Evolutionary conservation across 2,113 vertebrate species (phyloP), one percentile per base, ranked within the genome.

Genomic region (Columbina picui): DNA sequence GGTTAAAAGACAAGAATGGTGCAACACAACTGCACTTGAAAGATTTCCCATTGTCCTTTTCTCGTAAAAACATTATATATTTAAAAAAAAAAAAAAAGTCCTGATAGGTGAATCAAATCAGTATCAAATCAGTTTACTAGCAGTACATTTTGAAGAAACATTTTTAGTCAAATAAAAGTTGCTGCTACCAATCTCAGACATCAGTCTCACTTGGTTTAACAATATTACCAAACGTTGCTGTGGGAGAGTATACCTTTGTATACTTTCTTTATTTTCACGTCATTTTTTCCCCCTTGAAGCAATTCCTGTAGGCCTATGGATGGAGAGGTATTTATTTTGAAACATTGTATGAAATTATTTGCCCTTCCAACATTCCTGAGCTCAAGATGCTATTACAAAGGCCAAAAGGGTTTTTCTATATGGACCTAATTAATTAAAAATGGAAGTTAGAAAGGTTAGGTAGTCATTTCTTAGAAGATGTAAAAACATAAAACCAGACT

Each of bases 391-490:
- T 88, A 76, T 81, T 90, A 59, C 45, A 69, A 88, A 90, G 81
- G 71, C 74, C 60, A 73, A 77, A 88, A 81, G 71, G 53, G 49
- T 82, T 86, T 84, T 74, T 65, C 88, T 89, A 3, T 84, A 49
- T 73, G 70, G 90, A 80, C 63, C 60, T 84, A 82, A 93, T 91
- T 88, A 87, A 94, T 95, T 94, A 78, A 86, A 96, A 93, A 93
- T 82, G 30, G n/a, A 77, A 88, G 67, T 52, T 74, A 94, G 82
- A 89, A 82, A 71, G 70, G 70, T 87, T 93, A 76, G 18, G 0
- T 47, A 78, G 50, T 95, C n/a, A 94, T 84, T 95, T 91, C 60
- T 71, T 53, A 49, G 70, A 64, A 87, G 69, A 87, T 82, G 67
- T 3, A 75, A 75, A 90, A 93, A 70, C 64, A 81, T 56, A 36